Evolutionary conservation across 2,888 invertebrate genomes (phyloP).

Genomic region (Lycophotia porphyrea): DNA sequence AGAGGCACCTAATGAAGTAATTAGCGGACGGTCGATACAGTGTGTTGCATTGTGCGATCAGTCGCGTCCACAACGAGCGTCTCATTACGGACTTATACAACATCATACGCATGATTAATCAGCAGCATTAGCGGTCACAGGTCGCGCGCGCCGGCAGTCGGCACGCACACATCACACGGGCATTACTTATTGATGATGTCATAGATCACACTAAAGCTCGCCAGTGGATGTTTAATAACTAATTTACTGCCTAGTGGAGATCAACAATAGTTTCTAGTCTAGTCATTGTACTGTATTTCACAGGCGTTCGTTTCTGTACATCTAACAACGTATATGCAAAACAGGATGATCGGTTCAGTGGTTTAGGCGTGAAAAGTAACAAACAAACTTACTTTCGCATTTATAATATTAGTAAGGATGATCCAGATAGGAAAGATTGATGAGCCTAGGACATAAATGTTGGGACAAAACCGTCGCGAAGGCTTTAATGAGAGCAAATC

Average conservation of each 20-base stretch:
- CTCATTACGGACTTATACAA: conserved; percentile 57
- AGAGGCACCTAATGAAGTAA: conserved; percentile 65
- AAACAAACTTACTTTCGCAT: too few relatives aligned
- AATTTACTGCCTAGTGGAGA: conserved; percentile 3
- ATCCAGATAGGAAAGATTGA: conserved; percentile 33
- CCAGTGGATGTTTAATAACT: conserved; percentile 15
- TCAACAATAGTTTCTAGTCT: neutral
- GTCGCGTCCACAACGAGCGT: conserved; percentile 51
- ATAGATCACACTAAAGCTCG: conserved; percentile 43
- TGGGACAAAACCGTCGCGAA: conserved; percentile 21
- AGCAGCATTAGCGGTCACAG: conserved; percentile 49
- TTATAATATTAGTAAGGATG: too few relatives aligned
- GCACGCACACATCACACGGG: conserved; percentile 4
- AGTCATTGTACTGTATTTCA: conserved; percentile 18
- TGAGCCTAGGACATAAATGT: conserved; percentile 31
- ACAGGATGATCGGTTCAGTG: too few relatives aligned
- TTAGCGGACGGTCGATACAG: conserved; percentile 60
- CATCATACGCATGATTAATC: conserved; percentile 47
- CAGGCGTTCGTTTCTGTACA: too few relatives aligned
- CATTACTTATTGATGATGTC: conserved; percentile 46
- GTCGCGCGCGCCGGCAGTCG: conserved; percentile 18
- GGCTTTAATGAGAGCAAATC: conserved; percentile 38
- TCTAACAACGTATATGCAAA: too few relatives aligned
- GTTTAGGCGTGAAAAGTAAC: too few relatives aligned
- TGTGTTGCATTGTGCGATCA: conserved; percentile 53